Percentiles rank a stretch among this genome's conserved stretches.
phyloP scores from a whole-genome alignment of 23 tunicate genomes.

The Aplidium turbinatum region DNA sequence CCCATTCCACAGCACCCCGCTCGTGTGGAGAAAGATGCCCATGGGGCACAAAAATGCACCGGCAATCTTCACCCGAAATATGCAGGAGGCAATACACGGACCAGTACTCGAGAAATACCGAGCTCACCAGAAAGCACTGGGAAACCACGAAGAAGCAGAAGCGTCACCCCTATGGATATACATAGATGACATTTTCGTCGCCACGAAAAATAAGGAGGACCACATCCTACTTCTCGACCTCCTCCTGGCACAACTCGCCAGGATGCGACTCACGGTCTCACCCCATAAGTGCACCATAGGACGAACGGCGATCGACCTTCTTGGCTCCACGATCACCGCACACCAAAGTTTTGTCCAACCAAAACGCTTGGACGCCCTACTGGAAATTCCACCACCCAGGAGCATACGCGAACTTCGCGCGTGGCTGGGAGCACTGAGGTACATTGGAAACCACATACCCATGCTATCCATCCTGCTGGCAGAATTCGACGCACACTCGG shows the following conservation, averaged over 20 bases:
- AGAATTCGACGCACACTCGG: conserved; percentile 7
- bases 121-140: not conserved
- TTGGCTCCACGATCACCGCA: not conserved
- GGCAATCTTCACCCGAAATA: not conserved
- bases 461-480: not conserved
- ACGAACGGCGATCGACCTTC: not conserved
- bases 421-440: conserved; percentile 16
- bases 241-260: not conserved
- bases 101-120: not conserved
- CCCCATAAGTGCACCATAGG: not conserved
- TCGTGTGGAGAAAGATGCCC: not conserved
- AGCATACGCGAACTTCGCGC: conserved; percentile 5
- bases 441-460: conserved; percentile 34
- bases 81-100: not conserved
- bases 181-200: conserved; percentile 41
- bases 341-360: conserved; percentile 20
- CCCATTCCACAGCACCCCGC: not conserved
- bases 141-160: not conserved
- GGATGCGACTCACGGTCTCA: not conserved
- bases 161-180: conserved; percentile 4
- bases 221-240: conserved; percentile 18
- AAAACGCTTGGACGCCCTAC: conserved; percentile 23
- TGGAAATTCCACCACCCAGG: conserved; percentile 4
- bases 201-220: conserved; percentile 17
- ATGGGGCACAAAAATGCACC: conserved; percentile 1